A percentile compares a stretch with the other conserved stretches of the same genome.
These are phyloP conservation scores for Antheraea mylitta DNA, from an alignment of 1,140 invertebrate genomes.

Conservation along the genomic window DNA sequence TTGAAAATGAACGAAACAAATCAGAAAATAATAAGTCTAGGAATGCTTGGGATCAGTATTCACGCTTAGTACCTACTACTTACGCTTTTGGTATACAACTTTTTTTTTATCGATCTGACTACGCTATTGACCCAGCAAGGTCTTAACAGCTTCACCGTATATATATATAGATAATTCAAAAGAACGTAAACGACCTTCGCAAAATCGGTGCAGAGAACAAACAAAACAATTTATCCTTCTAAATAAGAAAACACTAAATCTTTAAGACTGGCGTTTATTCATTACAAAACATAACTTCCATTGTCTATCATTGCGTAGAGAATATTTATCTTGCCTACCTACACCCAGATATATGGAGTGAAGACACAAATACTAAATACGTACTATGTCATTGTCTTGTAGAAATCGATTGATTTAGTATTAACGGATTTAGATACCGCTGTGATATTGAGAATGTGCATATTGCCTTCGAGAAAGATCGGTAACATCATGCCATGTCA, in stretches of 20 bases:
- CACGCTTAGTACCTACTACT: no score
- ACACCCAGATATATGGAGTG: neutral
- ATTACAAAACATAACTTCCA: slow-evolving; percentile 1
- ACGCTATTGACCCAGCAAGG: no score
- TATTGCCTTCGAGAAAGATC: neutral
- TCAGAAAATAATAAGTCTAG: no score
- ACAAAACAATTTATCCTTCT: neutral
- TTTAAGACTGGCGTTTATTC: neutral
- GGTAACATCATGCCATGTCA: neutral
- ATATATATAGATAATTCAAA: neutral
- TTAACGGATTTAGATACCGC: neutral
- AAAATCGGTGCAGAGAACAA: neutral
- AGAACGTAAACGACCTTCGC: neutral
- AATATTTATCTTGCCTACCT: neutral
- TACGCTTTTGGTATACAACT: no score
- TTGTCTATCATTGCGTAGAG: neutral
- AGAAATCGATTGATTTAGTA: neutral
- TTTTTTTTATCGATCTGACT: no score
- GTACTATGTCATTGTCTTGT: slow-evolving; percentile 2
- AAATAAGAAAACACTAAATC: slow-evolving; percentile 3
- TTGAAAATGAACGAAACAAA: no score
- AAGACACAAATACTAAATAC: neutral
- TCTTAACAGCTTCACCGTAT: no score
- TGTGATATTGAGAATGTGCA: neutral
- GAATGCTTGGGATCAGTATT: no score